Percentiles rank a stretch among this genome's conserved stretches.
Evolutionary conservation across 2,888 invertebrate genomes (phyloP).

Genomic region (Ophion costatus): DNA sequence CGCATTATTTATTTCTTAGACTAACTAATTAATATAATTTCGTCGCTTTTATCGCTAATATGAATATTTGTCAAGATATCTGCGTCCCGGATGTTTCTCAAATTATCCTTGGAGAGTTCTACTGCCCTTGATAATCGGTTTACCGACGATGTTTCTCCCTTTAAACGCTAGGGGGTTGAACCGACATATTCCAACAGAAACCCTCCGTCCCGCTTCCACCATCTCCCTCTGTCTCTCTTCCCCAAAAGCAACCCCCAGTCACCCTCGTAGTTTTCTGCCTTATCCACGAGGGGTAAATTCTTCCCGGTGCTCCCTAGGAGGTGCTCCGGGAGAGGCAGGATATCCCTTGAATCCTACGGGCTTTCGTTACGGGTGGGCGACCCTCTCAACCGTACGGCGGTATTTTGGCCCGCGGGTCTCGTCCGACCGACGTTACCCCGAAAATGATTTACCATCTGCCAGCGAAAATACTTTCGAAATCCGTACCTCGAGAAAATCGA

Average conservation of each 20-base stretch:
- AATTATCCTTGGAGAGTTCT: neutral
- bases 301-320: neutral
- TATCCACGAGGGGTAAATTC: slow-evolving; percentile 76
- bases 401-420: slow-evolving; percentile 68
- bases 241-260: slow-evolving; percentile 55
- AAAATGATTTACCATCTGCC: slow-evolving; percentile 43
- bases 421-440: slow-evolving; percentile 48
- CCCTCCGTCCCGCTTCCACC: neutral
- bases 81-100: neutral
- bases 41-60: too few relatives aligned
- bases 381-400: slow-evolving; percentile 77
- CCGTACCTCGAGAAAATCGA: slow-evolving; percentile 4
- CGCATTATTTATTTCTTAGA: too few relatives aligned
- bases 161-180: slow-evolving; percentile 50
- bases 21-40: too few relatives aligned
- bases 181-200: slow-evolving; percentile 1
- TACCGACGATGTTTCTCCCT: slow-evolving; percentile 28
- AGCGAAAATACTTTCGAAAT: slow-evolving; percentile 12
- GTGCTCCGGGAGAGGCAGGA: slow-evolving; percentile 3
- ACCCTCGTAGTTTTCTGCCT: slow-evolving; percentile 74
- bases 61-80: too few relatives aligned
- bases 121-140: slow-evolving; percentile 48
- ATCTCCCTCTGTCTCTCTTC: neutral
- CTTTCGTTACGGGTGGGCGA: slow-evolving; percentile 50
- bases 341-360: slow-evolving; percentile 57